These are phyloP conservation scores for Meloidogyne chitwoodi DNA, from an alignment of 1,140 invertebrate species.

Conservation along the genomic window DNA sequence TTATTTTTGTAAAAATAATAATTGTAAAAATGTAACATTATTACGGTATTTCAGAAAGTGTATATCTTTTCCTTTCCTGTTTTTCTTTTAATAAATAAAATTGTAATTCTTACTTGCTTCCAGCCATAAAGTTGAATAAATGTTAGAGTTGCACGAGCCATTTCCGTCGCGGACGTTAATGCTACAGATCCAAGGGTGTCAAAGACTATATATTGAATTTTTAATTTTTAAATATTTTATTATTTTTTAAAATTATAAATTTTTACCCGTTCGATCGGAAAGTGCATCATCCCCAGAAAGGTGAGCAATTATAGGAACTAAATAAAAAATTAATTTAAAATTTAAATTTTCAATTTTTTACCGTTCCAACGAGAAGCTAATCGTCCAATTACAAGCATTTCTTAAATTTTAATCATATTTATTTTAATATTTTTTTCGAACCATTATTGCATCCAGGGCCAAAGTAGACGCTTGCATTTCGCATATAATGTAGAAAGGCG, in stretches of 20 bases:
- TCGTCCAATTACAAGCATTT: conserved; percentile 59
- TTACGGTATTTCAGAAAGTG: background rate
- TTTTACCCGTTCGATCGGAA: conserved; percentile 38
- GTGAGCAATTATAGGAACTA: conserved; percentile 58
- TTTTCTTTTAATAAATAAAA: background rate
- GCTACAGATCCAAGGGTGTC: conserved; percentile 59
- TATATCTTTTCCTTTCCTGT: background rate
- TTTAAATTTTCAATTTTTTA: background rate
- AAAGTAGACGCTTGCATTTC: conserved; percentile 58
- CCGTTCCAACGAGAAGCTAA: conserved; percentile 55
- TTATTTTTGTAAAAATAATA: no score
- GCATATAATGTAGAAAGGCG: conserved; percentile 56
- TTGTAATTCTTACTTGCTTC: conserved; percentile 41
- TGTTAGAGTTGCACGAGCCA: conserved; percentile 57
- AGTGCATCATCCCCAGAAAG: conserved; percentile 58
- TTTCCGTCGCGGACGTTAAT: conserved; percentile 58
- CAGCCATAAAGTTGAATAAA: conserved; percentile 55
- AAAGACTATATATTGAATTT: conserved; percentile 33
- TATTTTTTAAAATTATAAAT: background rate
- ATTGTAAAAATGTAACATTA: background rate
- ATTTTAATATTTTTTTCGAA: background rate
- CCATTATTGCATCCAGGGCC: conserved; percentile 60
- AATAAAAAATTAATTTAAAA: background rate
- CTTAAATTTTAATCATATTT: conserved; percentile 18
- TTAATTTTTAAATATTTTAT: background rate